These are phyloP conservation scores for Thalassarche chlororhynchos DNA, from an alignment of 2,113 vertebrate genomes.

Conservation along the genomic window DNA sequence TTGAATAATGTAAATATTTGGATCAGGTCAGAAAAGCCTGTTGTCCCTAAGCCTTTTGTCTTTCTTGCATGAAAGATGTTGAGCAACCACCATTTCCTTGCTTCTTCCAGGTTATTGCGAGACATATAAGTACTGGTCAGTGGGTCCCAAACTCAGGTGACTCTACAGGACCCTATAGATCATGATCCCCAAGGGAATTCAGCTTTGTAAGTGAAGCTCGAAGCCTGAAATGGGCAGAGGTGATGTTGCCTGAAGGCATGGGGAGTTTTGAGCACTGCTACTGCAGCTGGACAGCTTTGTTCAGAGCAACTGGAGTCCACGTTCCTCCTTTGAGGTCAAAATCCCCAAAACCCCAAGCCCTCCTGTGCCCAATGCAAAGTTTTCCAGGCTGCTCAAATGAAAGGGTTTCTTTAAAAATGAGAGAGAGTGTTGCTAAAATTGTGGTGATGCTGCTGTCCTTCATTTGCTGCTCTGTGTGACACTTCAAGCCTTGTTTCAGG, in stretches of 20 bases:
- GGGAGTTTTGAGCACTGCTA: background rate
- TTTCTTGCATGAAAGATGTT: background rate
- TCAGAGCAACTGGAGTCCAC: background rate
- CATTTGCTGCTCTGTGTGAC: background rate
- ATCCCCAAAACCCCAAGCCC: too few species aligned
- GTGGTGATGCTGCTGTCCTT: background rate
- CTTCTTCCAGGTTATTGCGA: background rate
- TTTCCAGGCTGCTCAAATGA: background rate
- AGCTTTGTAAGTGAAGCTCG: background rate
- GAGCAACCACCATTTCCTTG: background rate
- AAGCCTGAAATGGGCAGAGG: background rate
- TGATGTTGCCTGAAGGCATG: background rate
- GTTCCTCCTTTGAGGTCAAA: background rate
- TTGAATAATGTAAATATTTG: background rate
- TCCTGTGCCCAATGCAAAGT: background rate
- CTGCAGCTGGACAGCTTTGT: rapidly evolving
- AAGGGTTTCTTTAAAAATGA: background rate
- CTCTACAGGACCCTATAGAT: background rate
- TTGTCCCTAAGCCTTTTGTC: background rate
- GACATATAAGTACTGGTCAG: rapidly evolving
- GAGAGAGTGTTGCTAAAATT: background rate
- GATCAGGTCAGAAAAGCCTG: background rate
- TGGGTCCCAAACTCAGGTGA: background rate
- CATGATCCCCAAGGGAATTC: background rate
- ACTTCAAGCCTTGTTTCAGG: background rate